These are phyloP conservation scores for Oxytorus armatus DNA, from an alignment of 2,888 invertebrate genomes.

Conservation along the genomic window DNA sequence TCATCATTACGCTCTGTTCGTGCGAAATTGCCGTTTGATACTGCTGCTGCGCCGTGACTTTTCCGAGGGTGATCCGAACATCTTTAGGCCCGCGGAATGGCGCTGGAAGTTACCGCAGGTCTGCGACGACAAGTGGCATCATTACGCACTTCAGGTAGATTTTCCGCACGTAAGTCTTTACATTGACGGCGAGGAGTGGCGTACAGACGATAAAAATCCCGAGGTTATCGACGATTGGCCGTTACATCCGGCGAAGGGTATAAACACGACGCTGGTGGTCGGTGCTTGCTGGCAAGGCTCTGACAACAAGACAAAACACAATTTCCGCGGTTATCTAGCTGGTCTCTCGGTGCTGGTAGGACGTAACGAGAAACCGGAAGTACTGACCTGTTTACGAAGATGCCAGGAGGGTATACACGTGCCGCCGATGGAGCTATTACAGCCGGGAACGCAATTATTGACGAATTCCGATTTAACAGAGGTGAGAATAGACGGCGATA, in stretches of 20 bases:
- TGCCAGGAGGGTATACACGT: conserved; percentile 90
- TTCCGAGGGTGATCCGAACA: conserved; percentile 96
- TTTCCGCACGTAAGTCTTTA: conserved; percentile 95
- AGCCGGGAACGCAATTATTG: conserved; percentile 91
- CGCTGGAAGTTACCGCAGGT: conserved; percentile 98
- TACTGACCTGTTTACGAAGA: conserved; percentile 91
- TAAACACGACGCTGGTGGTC: conserved; percentile 96
- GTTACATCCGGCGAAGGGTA: conserved; percentile 96
- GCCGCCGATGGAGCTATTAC: conserved; percentile 90
- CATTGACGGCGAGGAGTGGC: conserved; percentile 93
- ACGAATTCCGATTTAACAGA: conserved; percentile 93
- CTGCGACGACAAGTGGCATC: conserved; percentile 99
- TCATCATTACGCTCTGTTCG: conserved; percentile 98
- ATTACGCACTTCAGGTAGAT: conserved; percentile 96
- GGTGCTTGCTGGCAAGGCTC: conserved; percentile 99
- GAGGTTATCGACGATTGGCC: conserved; percentile 99
- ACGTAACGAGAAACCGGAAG: conserved; percentile 90
- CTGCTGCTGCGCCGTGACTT: conserved; percentile 95
- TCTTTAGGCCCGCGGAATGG: conserved; percentile 99
- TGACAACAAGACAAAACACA: conserved; percentile 95
- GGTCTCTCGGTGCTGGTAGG: conserved; percentile 92
- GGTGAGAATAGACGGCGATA: conserved; percentile 96
- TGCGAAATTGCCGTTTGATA: conserved; percentile 98
- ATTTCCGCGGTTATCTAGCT: conserved; percentile 94
- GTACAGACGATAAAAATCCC: conserved; percentile 90